phyloP scores from a whole-genome alignment of 2,888 invertebrate genomes.

The Choreutis nemorana region DNA sequence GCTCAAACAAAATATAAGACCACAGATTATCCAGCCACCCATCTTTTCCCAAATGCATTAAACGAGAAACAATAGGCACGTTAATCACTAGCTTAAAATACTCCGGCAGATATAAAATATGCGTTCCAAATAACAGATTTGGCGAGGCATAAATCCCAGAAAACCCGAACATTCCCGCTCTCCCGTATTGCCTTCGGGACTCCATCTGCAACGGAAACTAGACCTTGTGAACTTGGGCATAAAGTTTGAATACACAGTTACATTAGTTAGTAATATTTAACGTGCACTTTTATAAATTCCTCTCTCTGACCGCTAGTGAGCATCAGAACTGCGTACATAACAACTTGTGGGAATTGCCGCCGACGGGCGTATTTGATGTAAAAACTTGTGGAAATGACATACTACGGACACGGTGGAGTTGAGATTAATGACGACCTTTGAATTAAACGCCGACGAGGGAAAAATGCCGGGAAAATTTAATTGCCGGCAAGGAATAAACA shows the following conservation, averaged over 20 bases:
- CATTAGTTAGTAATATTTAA: not conserved
- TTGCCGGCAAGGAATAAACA: too few species aligned
- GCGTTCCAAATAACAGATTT: not conserved
- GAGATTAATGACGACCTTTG: too few species aligned
- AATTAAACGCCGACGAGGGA: too few species aligned
- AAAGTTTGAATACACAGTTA: not conserved
- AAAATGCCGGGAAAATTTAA: too few species aligned
- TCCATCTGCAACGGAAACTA: not conserved
- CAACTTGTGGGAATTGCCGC: not conserved
- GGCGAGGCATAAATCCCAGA: not conserved
- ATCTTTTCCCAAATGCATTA: too few species aligned
- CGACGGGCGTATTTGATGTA: not conserved
- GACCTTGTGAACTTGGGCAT: not conserved
- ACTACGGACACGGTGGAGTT: too few species aligned
- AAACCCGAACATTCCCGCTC: not conserved
- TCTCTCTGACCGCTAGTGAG: not conserved
- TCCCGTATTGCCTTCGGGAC: not conserved
- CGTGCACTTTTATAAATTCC: not conserved
- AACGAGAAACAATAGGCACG: too few species aligned
- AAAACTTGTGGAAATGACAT: too few species aligned
- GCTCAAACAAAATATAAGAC: too few species aligned
- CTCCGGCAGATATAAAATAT: too few species aligned
- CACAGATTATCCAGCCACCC: too few species aligned
- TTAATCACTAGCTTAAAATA: too few species aligned
- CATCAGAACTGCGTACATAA: not conserved